phyloP scores from a whole-genome alignment of 2,888 invertebrate genomes.

The Zaprionus lineosus region DNA sequence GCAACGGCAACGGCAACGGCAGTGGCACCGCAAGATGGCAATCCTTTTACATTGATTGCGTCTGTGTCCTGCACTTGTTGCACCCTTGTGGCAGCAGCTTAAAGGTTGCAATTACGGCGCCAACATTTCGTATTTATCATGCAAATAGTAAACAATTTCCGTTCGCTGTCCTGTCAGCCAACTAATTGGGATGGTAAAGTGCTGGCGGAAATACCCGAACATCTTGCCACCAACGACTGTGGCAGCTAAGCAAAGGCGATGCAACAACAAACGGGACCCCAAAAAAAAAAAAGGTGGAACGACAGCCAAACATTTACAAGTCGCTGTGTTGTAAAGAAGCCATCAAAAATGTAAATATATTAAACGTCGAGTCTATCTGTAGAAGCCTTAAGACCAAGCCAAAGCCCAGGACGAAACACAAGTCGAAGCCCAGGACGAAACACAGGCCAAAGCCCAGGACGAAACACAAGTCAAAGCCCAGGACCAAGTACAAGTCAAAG shows the following conservation, averaged over 20 bases:
- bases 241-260: not conserved
- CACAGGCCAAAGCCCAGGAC: no score
- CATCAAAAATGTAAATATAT: conserved; percentile 75
- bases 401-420: conserved; percentile 3
- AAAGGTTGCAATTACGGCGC: conserved; percentile 37
- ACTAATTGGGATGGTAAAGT: conserved; percentile 68
- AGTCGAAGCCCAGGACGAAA: no score
- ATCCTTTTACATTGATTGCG: conserved; percentile 20
- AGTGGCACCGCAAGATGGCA: conserved; percentile 11
- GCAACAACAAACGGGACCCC: conserved; percentile 4
- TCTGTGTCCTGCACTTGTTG: conserved; percentile 33
- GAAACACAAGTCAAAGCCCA: no score
- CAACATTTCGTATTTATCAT: conserved; percentile 36
- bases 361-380: conserved; percentile 47
- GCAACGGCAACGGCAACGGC: not conserved
- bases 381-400: conserved; percentile 6
- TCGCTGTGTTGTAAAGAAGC: conserved; percentile 42
- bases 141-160: conserved; percentile 69
- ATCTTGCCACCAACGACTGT: not conserved
- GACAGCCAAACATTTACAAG: conserved; percentile 38
- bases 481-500: conserved; percentile 2
- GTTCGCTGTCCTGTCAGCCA: conserved; percentile 66
- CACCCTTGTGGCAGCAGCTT: conserved; percentile 12
- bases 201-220: conserved; percentile 51
- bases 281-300: conserved; percentile 20